Evolutionary conservation across 1,140 invertebrate species (phyloP), one percentile per base, ranked within the genome.

Genomic region (Pseudomyrmex sp.): DNA sequence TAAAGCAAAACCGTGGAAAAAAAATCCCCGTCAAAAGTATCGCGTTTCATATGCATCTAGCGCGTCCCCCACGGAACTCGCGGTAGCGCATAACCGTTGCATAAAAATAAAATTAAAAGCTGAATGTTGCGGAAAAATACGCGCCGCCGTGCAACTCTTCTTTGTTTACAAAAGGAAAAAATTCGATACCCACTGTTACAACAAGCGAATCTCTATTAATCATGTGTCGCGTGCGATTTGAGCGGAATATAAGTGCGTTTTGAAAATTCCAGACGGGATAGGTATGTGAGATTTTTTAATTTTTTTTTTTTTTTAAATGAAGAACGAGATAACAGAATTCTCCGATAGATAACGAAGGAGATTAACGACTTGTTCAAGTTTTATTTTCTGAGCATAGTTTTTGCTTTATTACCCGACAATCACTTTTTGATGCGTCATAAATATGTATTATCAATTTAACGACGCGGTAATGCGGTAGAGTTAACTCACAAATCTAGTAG

Each of bases 11-110:
- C 76, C 83, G 85, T 86, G 80, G 84, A 89, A 86, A 88, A 87
- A 87, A 90, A 91, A 91, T 89, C 86, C 82, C 79, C 80, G 86
- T 91, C 85, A 84, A 89, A 91, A 91, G 90, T 91, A 89, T 90
- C 88, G 77, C 85, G 89, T 91, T 91, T 91, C 88, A 90, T 91
- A 90, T 84, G 50, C 69, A 72, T 61, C 85, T 83, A 80, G 88
- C 82, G 48, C 63, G 15, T 59, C 23, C n/a, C 20, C 20, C 80
- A 23, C 23, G 20, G 54, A 46, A 23, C n/a, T 12, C 23, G n/a
- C 59, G 50, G 48, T 46, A 46, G 58, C 59, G 35, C 70, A 35
- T 59, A 79, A 85, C 50, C n/a, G 54, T 79, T 61, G 68, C 15
- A n/a, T 56, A 26, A 62, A 85, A 85, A 74, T 44, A 65, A 59